Percentiles rank a stretch among this genome's conserved stretches.
phyloP scores from a whole-genome alignment of 2,797 vertebrate genomes.

The Manis crassicaudata region DNA sequence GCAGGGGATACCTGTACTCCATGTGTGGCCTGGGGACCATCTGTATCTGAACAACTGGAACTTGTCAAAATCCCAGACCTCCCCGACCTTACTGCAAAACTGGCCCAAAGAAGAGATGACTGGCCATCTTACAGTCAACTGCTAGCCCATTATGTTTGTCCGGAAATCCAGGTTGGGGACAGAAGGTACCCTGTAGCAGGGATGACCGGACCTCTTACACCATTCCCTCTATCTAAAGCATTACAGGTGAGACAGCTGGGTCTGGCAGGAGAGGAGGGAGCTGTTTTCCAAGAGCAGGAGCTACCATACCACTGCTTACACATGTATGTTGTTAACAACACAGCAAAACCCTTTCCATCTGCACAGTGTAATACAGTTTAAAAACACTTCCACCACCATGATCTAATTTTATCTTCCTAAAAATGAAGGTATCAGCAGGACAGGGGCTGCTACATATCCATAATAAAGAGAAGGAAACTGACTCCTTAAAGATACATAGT shows the following conservation, averaged over 20 bases:
- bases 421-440: background rate
- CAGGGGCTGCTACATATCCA: background rate
- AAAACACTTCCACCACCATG: background rate
- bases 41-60: background rate
- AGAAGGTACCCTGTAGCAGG: background rate
- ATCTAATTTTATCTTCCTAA: background rate
- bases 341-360: background rate
- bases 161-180: background rate
- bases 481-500: background rate
- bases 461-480: background rate
- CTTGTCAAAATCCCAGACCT: background rate
- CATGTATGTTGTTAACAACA: background rate
- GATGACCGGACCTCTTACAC: background rate
- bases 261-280: background rate
- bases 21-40: background rate
- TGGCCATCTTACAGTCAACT: background rate
- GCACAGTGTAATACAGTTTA: background rate
- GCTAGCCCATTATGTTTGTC: background rate
- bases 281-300: background rate
- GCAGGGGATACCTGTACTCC: background rate
- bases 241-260: background rate
- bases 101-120: background rate
- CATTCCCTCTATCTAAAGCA: background rate
- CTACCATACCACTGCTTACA: background rate
- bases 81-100: background rate